Percentiles rank a stretch among this genome's conserved stretches.
phyloP scores from a whole-genome alignment of 2,888 invertebrate genomes.

The Callosobruchus maculatus region DNA sequence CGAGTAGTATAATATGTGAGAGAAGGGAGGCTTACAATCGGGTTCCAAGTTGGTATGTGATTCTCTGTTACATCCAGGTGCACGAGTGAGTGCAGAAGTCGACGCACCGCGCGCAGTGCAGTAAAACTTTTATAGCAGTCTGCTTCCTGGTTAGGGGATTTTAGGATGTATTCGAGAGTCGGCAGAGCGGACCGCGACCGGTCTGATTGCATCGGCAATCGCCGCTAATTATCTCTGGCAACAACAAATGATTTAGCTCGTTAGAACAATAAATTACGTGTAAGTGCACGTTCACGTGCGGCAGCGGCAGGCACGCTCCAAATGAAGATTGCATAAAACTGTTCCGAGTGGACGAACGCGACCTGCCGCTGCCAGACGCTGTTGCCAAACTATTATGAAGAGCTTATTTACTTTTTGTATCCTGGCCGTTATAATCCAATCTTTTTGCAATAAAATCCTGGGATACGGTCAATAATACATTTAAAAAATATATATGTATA shows the following conservation, averaged over 20 bases:
- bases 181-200: too few relatives aligned
- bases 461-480: too few relatives aligned
- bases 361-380: neutral
- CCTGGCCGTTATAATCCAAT: too few relatives aligned
- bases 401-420: too few relatives aligned
- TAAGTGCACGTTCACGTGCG: neutral
- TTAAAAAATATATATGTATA: too few relatives aligned
- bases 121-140: neutral
- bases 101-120: too few relatives aligned
- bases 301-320: neutral
- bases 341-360: neutral
- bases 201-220: neutral
- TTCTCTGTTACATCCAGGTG: too few relatives aligned
- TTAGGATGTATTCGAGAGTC: neutral
- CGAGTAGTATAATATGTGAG: too few relatives aligned
- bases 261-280: neutral
- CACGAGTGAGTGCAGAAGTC: too few relatives aligned
- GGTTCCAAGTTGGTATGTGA: too few relatives aligned
- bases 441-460: too few relatives aligned
- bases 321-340: neutral
- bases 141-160: neutral
- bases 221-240: neutral
- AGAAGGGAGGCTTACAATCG: too few relatives aligned
- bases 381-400: neutral
- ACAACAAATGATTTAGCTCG: neutral